Evolutionary conservation across 2,888 invertebrate genomes (phyloP).

Genomic region (Terebella lapidaria): DNA sequence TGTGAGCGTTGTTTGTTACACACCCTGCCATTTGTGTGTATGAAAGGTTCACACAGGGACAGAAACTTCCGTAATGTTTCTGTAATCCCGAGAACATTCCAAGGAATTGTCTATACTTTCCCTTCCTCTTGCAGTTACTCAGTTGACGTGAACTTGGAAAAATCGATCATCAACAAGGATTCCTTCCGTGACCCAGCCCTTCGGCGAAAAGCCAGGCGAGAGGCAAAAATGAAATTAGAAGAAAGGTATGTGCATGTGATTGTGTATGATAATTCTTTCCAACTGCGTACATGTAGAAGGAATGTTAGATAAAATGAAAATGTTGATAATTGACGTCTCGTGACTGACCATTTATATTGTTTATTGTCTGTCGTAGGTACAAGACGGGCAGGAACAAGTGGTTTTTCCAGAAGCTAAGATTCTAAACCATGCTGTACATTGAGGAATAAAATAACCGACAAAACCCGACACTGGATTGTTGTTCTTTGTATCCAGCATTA

Average conservation of each 20-base stretch:
- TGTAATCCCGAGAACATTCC: too few relatives aligned
- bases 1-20: neutral
- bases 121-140: conserved; percentile 67
- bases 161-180: conserved; percentile 74
- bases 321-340: too few relatives aligned
- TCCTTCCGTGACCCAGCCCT: conserved; percentile 93
- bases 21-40: too few relatives aligned
- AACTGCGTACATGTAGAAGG: too few relatives aligned
- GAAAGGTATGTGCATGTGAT: conserved; percentile 64
- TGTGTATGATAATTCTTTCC: too few relatives aligned
- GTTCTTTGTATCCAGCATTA: too few relatives aligned
- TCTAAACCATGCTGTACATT: conserved; percentile 60
- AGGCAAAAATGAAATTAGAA: conserved; percentile 92
- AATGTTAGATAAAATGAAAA: neutral
- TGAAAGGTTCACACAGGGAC: too few relatives aligned
- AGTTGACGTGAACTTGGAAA: conserved; percentile 88
- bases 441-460: neutral
- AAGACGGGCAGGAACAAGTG: conserved; percentile 97
- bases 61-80: too few relatives aligned
- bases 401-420: conserved; percentile 98
- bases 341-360: too few relatives aligned
- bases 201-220: conserved; percentile 91
- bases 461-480: too few relatives aligned
- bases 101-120: too few relatives aligned
- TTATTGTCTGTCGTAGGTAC: conserved; percentile 64